Evolutionary conservation across 2,797 vertebrate genomes (phyloP).

Genomic region (Botia kubotai): DNA sequence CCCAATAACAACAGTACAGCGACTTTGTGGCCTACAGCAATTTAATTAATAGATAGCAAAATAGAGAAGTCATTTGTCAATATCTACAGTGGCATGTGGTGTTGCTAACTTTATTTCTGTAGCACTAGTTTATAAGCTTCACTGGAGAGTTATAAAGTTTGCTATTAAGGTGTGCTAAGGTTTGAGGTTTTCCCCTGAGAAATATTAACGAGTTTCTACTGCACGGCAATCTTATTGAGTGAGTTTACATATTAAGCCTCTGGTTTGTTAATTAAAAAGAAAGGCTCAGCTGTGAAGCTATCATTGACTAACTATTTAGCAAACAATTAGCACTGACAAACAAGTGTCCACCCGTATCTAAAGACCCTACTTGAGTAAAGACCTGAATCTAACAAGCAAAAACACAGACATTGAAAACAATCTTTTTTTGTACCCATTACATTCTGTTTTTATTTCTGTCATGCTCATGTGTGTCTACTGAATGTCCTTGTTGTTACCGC

Average conservation of each 20-base stretch:
- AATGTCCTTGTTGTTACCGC: neutral
- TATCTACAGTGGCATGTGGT: neutral
- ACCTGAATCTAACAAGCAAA: neutral
- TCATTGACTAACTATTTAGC: constrained; percentile 11
- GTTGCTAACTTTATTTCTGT: neutral
- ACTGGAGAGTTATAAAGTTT: neutral
- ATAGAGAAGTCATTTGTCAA: neutral
- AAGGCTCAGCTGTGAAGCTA: neutral
- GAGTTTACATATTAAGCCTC: neutral
- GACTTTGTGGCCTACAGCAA: neutral
- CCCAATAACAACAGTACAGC: neutral
- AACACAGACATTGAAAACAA: neutral
- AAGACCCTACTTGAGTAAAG: neutral
- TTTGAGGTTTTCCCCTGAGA: neutral
- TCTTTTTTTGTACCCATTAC: neutral
- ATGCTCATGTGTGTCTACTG: neutral
- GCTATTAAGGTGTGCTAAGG: neutral
- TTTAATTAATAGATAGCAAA: neutral
- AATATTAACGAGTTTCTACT: neutral
- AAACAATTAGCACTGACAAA: constrained; percentile 13
- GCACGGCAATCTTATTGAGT: neutral
- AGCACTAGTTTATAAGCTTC: neutral
- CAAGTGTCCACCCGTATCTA: neutral
- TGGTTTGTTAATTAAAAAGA: constrained; percentile 1
- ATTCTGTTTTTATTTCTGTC: neutral